Conservation (phyloP, 2,797 vertebrate species). For the Onychomys leucogaster region DNA sequence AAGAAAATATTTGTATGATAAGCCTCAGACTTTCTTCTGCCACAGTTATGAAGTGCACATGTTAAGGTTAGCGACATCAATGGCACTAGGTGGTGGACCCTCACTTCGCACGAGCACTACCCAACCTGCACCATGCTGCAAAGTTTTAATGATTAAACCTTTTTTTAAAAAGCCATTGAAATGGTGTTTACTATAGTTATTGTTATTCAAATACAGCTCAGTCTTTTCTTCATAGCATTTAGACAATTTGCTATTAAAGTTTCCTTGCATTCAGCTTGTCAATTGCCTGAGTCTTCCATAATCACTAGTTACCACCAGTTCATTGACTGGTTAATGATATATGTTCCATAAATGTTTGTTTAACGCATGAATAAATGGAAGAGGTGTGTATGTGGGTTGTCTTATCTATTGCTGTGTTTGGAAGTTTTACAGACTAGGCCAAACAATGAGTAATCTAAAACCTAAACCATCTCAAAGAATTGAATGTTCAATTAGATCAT, state of each 20-base stretch:
- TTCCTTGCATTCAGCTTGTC: neutral
- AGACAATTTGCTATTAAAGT: neutral
- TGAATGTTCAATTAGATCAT: constrained; percentile 61
- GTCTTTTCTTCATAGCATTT: neutral
- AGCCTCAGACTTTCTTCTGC: neutral
- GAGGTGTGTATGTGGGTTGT: constrained; percentile 78
- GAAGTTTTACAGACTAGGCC: constrained; percentile 69
- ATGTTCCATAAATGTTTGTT: neutral
- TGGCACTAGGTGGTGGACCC: neutral
- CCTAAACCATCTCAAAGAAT: constrained; percentile 64
- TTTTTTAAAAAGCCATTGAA: neutral
- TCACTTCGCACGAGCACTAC: neutral
- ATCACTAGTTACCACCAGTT: neutral
- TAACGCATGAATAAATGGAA: constrained; percentile 11
- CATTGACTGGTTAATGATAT: neutral
- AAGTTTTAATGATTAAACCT: neutral
- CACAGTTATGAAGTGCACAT: neutral
- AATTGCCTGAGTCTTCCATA: neutral
- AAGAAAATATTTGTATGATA: neutral
- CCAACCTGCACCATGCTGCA: neutral
- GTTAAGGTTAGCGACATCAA: neutral
- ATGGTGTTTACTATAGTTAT: neutral
- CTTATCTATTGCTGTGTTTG: constrained; percentile 78
- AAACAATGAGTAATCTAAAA: constrained; percentile 64
- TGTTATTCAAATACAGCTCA: neutral